Evolutionary conservation across 2,888 invertebrate species (phyloP), one percentile per base, ranked within the genome.

Genomic region (Melinaea marsaeus): DNA sequence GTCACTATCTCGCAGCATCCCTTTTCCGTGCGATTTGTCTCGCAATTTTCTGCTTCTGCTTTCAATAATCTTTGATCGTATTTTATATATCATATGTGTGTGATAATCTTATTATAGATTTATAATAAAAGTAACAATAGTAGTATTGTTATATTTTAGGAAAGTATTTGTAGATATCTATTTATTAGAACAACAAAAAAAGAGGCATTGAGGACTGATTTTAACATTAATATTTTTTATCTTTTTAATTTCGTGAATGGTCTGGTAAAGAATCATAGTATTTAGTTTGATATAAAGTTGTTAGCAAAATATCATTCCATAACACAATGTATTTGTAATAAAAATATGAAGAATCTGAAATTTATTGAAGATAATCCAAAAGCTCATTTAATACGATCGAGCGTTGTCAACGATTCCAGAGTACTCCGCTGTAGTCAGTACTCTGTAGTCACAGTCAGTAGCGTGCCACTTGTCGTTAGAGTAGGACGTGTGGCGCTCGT

Each of bases 391-490:
- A 51, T 51, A 32, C 51, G 51, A 51, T 32, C 32, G 22, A 32
- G 22, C 51, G 51, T 51, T 51, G 51, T 51, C 51, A 51, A 22
- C 51, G 51, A 51, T 32, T 51, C 51, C 32, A 32, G 2, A 37
- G 37, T 37, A 37, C 32, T 32, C 4, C 51, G 32, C 32, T 51
- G 51, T 51, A 51, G 32, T 32, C 65, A 65, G 60, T 58, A 62
- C 58, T 56, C 22, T 5, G 13, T 13, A 13, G 34, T 22, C 32
- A 48, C 33, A 37, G 73, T 64, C 84, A 89, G 89, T 89, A 84
- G 86, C 88, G 78, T 76, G 72, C 77, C 75, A 87, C 82, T 84
- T 80, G 80, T 78, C 84, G 77, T 72, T 61, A 13, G 54, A 75
- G 75, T 62, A 78, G 79, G 73, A 79, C 79, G 86, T 72, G 64